These are phyloP conservation scores for Chloebia gouldiae DNA, from an alignment of 2,113 vertebrate genomes.

Conservation along the genomic window DNA sequence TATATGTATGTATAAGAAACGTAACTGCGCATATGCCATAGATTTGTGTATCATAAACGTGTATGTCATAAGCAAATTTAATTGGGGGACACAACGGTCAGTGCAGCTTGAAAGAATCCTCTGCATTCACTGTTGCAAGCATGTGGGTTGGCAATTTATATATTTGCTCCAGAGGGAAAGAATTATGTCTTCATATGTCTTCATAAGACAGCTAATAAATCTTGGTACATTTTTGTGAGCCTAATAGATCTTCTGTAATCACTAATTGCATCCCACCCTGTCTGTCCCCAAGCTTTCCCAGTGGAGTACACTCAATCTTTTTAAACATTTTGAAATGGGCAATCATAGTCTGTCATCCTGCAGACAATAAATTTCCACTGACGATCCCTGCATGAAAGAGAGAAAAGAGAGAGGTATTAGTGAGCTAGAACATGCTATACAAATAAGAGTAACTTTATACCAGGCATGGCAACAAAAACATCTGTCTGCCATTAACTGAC, in stretches of 20 bases:
- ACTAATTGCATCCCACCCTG: not conserved
- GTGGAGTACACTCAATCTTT: not conserved
- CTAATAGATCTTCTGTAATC: not conserved
- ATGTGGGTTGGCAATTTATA: not conserved
- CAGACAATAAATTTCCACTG: constrained; percentile 98
- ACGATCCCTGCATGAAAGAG: constrained; percentile 84
- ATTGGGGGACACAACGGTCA: not conserved
- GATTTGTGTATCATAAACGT: not conserved
- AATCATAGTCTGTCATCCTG: constrained; percentile 94
- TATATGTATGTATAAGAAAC: not conserved
- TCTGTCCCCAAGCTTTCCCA: not conserved
- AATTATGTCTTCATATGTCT: not conserved
- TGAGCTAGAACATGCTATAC: not conserved
- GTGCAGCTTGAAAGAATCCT: not conserved
- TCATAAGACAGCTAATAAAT: not conserved
- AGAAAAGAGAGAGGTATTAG: not conserved
- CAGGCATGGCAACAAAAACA: not conserved
- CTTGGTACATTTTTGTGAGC: not conserved
- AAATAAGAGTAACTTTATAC: not conserved
- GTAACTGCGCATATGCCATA: not conserved
- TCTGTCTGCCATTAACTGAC: not conserved
- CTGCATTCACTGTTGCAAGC: not conserved
- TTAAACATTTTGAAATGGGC: constrained; percentile 88
- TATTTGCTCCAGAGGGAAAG: not conserved
- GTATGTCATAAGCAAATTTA: constrained; percentile 19